Conservation (phyloP, 2,113 vertebrate species). For the Egretta garzetta region DNA sequence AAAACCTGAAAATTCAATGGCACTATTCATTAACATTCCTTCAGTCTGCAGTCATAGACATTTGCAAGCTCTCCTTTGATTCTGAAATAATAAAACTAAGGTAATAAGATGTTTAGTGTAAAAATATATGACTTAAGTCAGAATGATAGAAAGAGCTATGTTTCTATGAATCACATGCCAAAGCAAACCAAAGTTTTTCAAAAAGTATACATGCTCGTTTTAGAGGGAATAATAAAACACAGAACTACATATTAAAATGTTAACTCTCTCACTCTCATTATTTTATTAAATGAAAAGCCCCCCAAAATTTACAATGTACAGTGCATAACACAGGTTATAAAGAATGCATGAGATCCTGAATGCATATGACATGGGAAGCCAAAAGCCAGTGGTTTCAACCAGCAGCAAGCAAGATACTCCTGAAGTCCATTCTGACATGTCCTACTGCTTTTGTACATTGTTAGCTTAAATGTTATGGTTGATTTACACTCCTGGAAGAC, state of each 20-base stretch:
- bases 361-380: background rate
- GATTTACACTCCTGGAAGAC: constrained; percentile 39
- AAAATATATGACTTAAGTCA: constrained; percentile 80
- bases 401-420: background rate
- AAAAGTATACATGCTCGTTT: constrained; percentile 64
- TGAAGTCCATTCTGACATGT: background rate
- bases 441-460: background rate
- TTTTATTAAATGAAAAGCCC: background rate
- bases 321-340: background rate
- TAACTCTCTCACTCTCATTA: constrained; percentile 62
- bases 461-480: background rate
- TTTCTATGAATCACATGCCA: constrained; percentile 65
- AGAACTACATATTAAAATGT: constrained; percentile 60
- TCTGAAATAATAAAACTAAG: constrained; percentile 78
- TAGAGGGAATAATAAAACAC: constrained; percentile 68
- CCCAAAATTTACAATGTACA: background rate
- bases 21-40: constrained; percentile 78
- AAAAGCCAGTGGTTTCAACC: background rate
- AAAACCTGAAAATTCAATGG: constrained; percentile 76
- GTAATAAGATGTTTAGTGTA: constrained; percentile 81
- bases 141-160: constrained; percentile 70
- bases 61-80: constrained; percentile 77
- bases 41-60: constrained; percentile 68
- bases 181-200: constrained; percentile 66
- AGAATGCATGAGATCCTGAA: background rate